Conservation (phyloP, 2,888 invertebrate species). For the Eueremaeus valkanovi region DNA sequence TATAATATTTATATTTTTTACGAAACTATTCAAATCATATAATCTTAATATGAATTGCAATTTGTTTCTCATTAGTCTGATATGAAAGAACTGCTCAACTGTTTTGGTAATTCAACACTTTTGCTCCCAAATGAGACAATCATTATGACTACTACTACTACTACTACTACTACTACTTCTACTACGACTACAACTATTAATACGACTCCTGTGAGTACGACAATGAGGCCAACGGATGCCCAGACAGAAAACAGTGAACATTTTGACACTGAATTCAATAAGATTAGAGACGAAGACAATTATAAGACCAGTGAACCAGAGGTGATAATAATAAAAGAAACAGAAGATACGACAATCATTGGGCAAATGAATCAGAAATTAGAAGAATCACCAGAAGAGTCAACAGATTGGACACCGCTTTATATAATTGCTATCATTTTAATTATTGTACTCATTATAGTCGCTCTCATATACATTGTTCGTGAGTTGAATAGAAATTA, state of each 20-base stretch:
- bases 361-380: no score
- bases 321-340: no score
- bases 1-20: background rate
- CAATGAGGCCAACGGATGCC: no score
- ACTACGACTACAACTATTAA: background rate
- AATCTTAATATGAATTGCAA: background rate
- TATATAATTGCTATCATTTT: background rate
- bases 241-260: no score
- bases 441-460: background rate
- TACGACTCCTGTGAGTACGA: no score
- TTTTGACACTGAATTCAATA: no score
- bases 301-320: no score
- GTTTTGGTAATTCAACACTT: slow-evolving; percentile 5
- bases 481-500: slow-evolving; percentile 10
- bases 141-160: background rate
- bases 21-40: background rate
- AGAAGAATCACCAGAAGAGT: background rate
- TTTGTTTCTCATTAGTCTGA: background rate
- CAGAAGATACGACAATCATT: no score
- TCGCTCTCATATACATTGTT: background rate
- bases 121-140: background rate
- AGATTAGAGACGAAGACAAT: no score
- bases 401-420: background rate
- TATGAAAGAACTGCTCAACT: slow-evolving; percentile 3
- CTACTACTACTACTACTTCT: background rate